phyloP scores from a whole-genome alignment of 1,140 invertebrate genomes.

The Philopotamus ludificatus region DNA sequence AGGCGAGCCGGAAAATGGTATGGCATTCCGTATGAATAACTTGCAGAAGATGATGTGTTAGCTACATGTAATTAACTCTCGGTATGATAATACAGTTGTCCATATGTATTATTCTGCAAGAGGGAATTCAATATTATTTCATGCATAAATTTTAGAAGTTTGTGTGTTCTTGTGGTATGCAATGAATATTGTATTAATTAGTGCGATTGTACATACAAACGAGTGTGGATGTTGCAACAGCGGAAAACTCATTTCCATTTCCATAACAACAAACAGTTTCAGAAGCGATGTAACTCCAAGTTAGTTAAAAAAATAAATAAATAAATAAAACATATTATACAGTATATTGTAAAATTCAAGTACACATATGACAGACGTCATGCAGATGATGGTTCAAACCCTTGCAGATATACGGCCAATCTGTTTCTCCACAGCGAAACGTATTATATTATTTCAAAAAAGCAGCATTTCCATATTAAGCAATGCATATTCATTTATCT shows the following conservation, averaged over 20 bases:
- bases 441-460: background rate
- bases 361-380: too few relatives aligned
- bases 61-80: too few relatives aligned
- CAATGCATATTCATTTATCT: background rate
- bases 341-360: too few relatives aligned
- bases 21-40: too few relatives aligned
- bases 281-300: background rate
- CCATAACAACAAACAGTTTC: too few relatives aligned
- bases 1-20: too few relatives aligned
- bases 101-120: slow-evolving; percentile 19
- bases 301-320: too few relatives aligned
- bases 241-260: too few relatives aligned
- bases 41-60: too few relatives aligned
- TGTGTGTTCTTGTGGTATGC: background rate
- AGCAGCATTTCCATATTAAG: slow-evolving; percentile 5
- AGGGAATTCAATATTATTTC: slow-evolving; percentile 11
- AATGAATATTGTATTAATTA: background rate
- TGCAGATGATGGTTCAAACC: background rate
- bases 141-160: slow-evolving; percentile 6
- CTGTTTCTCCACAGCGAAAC: background rate
- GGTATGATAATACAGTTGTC: slow-evolving; percentile 21
- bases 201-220: background rate
- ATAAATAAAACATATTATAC: too few relatives aligned
- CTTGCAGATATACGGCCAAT: background rate
- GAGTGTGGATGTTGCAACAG: too few relatives aligned